phyloP scores from a whole-genome alignment of 1,140 invertebrate genomes.

The Cephus cinctus region DNA sequence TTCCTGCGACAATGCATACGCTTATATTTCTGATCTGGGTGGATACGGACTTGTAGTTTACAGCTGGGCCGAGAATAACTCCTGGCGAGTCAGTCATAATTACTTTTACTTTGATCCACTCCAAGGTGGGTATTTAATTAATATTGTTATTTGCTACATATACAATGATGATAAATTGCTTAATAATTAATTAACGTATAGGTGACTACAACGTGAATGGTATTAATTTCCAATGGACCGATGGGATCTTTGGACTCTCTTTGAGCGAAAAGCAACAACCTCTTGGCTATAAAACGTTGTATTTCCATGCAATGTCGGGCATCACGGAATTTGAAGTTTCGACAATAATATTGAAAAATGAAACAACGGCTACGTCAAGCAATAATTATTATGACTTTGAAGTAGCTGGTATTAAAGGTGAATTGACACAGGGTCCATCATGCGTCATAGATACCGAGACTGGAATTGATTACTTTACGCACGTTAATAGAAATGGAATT shows the following conservation, averaged over 20 bases:
- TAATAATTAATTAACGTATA: conserved; percentile 13
- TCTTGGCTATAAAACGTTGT: conserved; percentile 65
- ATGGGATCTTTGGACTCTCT: conserved; percentile 71
- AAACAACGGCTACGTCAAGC: conserved; percentile 55
- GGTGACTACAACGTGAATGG: conserved; percentile 69
- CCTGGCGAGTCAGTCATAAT: conserved; percentile 75
- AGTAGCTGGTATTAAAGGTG: conserved; percentile 63
- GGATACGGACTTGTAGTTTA: conserved; percentile 76
- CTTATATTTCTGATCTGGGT: conserved; percentile 73
- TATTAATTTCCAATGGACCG: conserved; percentile 76
- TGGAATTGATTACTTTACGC: conserved; percentile 65
- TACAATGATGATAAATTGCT: background rate
- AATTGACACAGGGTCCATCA: conserved; percentile 55
- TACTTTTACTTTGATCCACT: conserved; percentile 81
- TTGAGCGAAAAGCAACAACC: conserved; percentile 60
- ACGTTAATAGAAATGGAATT: conserved; percentile 65
- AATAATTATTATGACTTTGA: conserved; percentile 42
- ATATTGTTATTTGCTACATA: background rate
- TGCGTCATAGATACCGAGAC: conserved; percentile 62
- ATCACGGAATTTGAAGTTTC: conserved; percentile 74
- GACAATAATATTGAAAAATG: conserved; percentile 69
- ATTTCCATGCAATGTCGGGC: conserved; percentile 74
- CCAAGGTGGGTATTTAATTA: conserved; percentile 48
- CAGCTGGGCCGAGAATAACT: conserved; percentile 68
- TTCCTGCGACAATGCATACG: conserved; percentile 71